Conservation (phyloP, 1,140 invertebrate genomes). For the Zaprionus camerounensis region DNA sequence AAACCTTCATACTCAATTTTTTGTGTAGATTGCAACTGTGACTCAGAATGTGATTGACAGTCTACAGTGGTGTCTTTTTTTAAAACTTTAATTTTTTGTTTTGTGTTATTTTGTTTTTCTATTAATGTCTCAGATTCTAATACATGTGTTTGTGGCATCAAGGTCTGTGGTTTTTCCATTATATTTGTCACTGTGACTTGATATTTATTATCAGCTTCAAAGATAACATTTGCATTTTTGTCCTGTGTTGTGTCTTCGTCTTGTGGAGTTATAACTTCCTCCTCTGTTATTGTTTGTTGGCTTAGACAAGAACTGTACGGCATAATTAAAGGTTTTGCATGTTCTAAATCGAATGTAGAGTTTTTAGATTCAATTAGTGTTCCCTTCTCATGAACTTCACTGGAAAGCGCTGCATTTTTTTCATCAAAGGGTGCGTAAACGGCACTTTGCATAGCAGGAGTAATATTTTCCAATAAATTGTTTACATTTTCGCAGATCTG, state of each 20-base stretch:
- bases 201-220: conserved; percentile 39
- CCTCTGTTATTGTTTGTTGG: conserved; percentile 51
- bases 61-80: conserved; percentile 35
- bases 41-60: conserved; percentile 16
- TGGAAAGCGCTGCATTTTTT: conserved; percentile 42
- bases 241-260: conserved; percentile 20
- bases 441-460: conserved; percentile 51
- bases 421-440: background rate
- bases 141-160: conserved; percentile 30
- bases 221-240: conserved; percentile 41
- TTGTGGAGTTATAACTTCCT: conserved; percentile 38
- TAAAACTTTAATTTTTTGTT: conserved; percentile 18
- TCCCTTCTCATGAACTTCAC: conserved; percentile 44
- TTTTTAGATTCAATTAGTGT: conserved; percentile 33
- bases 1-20: conserved; percentile 31
- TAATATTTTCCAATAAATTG: conserved; percentile 50
- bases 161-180: conserved; percentile 25
- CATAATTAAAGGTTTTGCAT: conserved; percentile 38
- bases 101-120: conserved; percentile 29
- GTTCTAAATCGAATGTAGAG: conserved; percentile 14
- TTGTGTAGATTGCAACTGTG: conserved; percentile 18
- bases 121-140: conserved; percentile 26
- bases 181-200: conserved; percentile 31
- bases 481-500: conserved; percentile 65
- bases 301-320: conserved; percentile 57